Percentiles rank a stretch among this genome's conserved stretches.
phyloP scores from a whole-genome alignment of 2,797 vertebrate genomes.

The Myotis pilosus region DNA sequence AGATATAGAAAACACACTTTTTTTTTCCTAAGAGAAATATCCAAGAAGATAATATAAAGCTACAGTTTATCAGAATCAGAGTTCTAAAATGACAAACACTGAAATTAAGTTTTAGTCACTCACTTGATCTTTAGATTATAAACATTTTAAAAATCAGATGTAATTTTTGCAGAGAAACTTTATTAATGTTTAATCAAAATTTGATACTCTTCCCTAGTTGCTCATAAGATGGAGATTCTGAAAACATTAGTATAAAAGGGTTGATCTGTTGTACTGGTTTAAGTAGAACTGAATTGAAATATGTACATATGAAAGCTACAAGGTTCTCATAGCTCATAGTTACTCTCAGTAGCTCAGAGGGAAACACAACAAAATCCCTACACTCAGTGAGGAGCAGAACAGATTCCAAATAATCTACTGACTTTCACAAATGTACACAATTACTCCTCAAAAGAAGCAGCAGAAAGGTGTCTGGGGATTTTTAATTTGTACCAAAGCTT shows the following conservation, averaged over 20 bases:
- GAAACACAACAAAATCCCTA: not conserved
- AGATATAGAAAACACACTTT: not conserved
- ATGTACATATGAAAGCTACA: not conserved
- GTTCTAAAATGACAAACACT: not conserved
- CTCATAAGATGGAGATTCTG: not conserved
- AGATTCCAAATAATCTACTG: not conserved
- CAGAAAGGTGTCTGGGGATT: not conserved
- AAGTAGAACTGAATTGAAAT: not conserved
- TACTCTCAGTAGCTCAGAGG: not conserved
- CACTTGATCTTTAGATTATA: not conserved
- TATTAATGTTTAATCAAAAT: not conserved
- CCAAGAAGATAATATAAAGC: not conserved
- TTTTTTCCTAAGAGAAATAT: not conserved
- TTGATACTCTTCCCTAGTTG: not conserved
- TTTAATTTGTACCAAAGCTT: not conserved
- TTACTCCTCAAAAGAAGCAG: not conserved
- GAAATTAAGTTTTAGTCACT: not conserved
- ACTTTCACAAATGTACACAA: not conserved
- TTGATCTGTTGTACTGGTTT: not conserved
- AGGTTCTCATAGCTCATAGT: not conserved
- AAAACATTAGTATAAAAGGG: not conserved
- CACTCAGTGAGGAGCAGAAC: not conserved
- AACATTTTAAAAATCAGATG: not conserved
- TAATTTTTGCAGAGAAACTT: not conserved
- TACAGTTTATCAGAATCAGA: not conserved